Conservation (phyloP, 2,113 vertebrate genomes). For the Sturnira hondurensis region DNA sequence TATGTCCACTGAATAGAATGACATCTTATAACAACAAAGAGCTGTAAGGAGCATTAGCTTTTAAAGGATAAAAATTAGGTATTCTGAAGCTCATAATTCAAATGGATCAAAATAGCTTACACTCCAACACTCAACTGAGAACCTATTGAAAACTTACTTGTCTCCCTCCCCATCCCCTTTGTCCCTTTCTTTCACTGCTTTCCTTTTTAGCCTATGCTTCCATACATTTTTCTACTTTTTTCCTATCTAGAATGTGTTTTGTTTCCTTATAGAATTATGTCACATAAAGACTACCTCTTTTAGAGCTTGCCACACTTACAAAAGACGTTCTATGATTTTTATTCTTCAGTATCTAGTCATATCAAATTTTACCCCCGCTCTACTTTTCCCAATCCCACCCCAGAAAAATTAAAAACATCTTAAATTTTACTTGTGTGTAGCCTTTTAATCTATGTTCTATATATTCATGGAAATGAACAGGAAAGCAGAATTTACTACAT, state of each 20-base stretch:
- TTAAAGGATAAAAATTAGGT: background rate
- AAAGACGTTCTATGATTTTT: background rate
- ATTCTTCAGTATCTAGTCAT: background rate
- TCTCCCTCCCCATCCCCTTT: background rate
- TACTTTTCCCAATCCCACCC: background rate
- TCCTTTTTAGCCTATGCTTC: background rate
- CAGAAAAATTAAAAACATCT: background rate
- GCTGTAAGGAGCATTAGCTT: background rate
- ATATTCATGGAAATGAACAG: background rate
- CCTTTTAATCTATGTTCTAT: background rate
- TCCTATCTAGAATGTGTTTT: background rate
- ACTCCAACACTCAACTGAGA: background rate
- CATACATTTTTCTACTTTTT: background rate
- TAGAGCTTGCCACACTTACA: background rate
- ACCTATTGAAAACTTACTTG: background rate
- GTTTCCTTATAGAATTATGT: background rate
- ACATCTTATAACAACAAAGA: background rate
- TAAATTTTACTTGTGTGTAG: background rate
- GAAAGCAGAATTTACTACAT: background rate
- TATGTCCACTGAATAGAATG: background rate
- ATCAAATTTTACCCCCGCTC: background rate
- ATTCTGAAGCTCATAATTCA: background rate
- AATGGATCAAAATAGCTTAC: background rate
- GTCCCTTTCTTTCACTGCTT: background rate
- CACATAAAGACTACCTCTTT: background rate